phyloP scores from a whole-genome alignment of 1,140 invertebrate genomes.

The Latrodectus geometricus region DNA sequence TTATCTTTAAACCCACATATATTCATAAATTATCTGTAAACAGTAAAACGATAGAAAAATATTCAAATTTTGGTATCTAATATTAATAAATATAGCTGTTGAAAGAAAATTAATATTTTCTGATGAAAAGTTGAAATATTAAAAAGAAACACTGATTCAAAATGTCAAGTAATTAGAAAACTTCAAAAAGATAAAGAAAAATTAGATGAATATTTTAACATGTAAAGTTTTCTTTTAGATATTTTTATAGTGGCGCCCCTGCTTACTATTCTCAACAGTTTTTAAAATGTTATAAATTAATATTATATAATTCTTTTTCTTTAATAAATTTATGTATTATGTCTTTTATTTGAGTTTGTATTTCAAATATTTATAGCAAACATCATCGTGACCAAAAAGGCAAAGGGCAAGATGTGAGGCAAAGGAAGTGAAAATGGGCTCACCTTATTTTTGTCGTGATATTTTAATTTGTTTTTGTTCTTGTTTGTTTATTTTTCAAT shows the following conservation, averaged over 20 bases:
- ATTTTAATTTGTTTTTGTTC: constrained; percentile 26
- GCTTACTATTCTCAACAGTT: neutral
- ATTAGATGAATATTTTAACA: no score
- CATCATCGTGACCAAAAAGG: constrained; percentile 37
- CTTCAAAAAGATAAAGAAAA: no score
- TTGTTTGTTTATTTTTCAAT: constrained; percentile 6
- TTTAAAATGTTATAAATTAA: neutral
- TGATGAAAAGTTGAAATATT: no score
- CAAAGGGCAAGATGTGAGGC: constrained; percentile 54
- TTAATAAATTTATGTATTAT: neutral
- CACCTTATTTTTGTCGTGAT: constrained; percentile 45
- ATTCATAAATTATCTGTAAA: no score
- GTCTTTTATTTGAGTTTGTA: neutral
- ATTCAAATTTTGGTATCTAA: no score
- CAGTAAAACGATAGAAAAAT: no score
- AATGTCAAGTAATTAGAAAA: no score
- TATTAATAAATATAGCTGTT: no score
- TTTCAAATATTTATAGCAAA: constrained; percentile 19
- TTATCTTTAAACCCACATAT: no score
- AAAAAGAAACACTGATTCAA: no score
- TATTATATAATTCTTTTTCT: no score
- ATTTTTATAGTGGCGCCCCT: neutral
- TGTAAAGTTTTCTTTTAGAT: neutral
- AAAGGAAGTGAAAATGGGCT: constrained; percentile 47
- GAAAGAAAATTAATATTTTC: no score